Conservation (phyloP, 2,888 invertebrate species). For the Nudaria mundana region DNA sequence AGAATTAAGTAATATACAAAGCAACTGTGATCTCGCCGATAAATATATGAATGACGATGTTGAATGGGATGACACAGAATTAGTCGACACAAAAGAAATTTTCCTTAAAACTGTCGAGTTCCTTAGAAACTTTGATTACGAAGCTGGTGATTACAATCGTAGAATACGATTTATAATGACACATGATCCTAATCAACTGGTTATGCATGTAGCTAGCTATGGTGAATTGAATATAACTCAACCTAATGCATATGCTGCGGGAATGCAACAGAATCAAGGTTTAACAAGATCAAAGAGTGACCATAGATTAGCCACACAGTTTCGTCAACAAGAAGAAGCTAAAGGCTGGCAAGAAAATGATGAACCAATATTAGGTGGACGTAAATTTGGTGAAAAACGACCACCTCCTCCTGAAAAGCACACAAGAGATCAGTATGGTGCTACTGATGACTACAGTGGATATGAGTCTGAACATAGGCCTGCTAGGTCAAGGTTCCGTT, state of each 20-base stretch:
- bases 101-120: slow-evolving; percentile 98
- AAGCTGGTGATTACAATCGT: slow-evolving; percentile 93
- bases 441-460: slow-evolving; percentile 84
- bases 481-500: slow-evolving; percentile 84
- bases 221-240: slow-evolving; percentile 93
- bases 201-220: slow-evolving; percentile 92
- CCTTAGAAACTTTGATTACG: slow-evolving; percentile 96
- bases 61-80: slow-evolving; percentile 95
- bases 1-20: slow-evolving; percentile 96
- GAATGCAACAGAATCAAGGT: slow-evolving; percentile 85
- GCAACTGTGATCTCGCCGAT: slow-evolving; percentile 98
- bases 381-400: slow-evolving; percentile 89
- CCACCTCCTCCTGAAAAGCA: slow-evolving; percentile 77
- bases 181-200: slow-evolving; percentile 95
- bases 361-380: slow-evolving; percentile 86
- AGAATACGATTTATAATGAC: slow-evolving; percentile 93
- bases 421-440: slow-evolving; percentile 79
- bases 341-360: slow-evolving; percentile 84
- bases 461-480: slow-evolving; percentile 84
- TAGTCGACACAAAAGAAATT: slow-evolving; percentile 97
- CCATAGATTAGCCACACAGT: slow-evolving; percentile 93
- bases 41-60: slow-evolving; percentile 95
- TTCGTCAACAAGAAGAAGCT: slow-evolving; percentile 91
- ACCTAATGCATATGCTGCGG: slow-evolving; percentile 81
- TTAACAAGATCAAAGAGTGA: slow-evolving; percentile 96